Conservation (phyloP, 2,113 vertebrate species). For the Todiramphus saurophagus region DNA sequence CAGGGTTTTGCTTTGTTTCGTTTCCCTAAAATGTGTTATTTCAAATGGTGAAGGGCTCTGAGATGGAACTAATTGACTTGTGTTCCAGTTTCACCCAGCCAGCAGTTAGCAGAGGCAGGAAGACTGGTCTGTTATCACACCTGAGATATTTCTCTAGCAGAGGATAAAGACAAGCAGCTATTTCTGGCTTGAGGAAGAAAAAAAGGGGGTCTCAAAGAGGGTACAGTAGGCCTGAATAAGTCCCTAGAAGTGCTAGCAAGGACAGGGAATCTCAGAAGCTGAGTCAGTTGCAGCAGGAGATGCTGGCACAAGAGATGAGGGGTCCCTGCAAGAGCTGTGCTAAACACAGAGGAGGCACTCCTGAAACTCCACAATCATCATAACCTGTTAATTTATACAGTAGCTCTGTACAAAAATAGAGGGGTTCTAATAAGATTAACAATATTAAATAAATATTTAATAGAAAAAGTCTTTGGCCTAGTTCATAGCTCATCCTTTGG, state of each 20-base stretch:
- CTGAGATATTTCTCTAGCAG: background rate
- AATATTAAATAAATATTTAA: conserved; percentile 92
- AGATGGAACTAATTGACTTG: background rate
- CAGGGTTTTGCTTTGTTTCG: background rate
- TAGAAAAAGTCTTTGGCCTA: conserved; percentile 63
- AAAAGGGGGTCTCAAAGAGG: background rate
- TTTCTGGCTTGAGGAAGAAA: background rate
- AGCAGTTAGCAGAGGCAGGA: background rate
- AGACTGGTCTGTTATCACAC: background rate
- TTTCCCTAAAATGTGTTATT: background rate
- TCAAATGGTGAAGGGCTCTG: background rate
- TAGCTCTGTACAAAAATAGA: conserved; percentile 94
- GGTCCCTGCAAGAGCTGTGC: background rate
- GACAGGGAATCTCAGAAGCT: background rate
- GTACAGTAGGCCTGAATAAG: background rate
- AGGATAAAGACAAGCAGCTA: background rate
- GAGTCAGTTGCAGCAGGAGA: background rate
- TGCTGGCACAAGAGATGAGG: background rate
- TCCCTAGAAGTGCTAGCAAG: background rate
- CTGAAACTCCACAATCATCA: background rate
- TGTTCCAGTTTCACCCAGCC: background rate
- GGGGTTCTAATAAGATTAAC: conserved; percentile 85
- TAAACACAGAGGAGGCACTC: background rate
- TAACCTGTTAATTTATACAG: conserved; percentile 77
- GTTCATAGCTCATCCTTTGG: conserved; percentile 92